Conservation (phyloP, 1,140 invertebrate genomes). For the Drosophila malerkotliana region DNA sequence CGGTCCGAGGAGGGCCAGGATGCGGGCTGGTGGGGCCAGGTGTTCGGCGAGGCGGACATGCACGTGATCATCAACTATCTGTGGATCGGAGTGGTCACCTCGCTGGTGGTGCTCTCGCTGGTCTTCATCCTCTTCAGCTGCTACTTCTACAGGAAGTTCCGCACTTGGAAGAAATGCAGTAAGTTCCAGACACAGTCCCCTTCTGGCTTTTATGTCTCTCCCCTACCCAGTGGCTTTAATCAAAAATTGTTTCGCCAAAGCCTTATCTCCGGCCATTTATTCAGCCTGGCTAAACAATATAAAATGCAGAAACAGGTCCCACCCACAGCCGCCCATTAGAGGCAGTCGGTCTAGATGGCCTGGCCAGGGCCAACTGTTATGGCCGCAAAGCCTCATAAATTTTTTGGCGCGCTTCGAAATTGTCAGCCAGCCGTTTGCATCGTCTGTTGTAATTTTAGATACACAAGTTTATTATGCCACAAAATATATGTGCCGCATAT, state of each 20-base stretch:
- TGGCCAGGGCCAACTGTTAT: slow-evolving; percentile 11
- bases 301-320: slow-evolving; percentile 65
- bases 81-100: slow-evolving; percentile 81
- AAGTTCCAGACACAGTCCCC: slow-evolving; percentile 51
- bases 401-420: slow-evolving; percentile 74
- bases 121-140: slow-evolving; percentile 82
- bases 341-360: slow-evolving; percentile 3
- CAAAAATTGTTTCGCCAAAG: slow-evolving; percentile 38
- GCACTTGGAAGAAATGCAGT: slow-evolving; percentile 84
- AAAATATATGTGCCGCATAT: slow-evolving; percentile 76
- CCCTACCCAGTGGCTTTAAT: slow-evolving; percentile 37
- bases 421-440: slow-evolving; percentile 60
- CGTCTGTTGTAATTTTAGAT: slow-evolving; percentile 76
- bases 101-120: slow-evolving; percentile 72
- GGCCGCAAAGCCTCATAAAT: slow-evolving; percentile 65
- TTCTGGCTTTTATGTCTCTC: slow-evolving; percentile 24
- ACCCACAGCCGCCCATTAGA: neutral
- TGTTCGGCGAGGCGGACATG: slow-evolving; percentile 75
- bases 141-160: slow-evolving; percentile 82
- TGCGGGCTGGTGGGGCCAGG: slow-evolving; percentile 43
- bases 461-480: slow-evolving; percentile 81
- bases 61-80: slow-evolving; percentile 81
- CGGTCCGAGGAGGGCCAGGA: slow-evolving; percentile 24
- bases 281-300: slow-evolving; percentile 65
- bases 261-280: slow-evolving; percentile 71